Evolutionary conservation across 2,113 vertebrate genomes (phyloP).

Genomic region (Fulica atra): DNA sequence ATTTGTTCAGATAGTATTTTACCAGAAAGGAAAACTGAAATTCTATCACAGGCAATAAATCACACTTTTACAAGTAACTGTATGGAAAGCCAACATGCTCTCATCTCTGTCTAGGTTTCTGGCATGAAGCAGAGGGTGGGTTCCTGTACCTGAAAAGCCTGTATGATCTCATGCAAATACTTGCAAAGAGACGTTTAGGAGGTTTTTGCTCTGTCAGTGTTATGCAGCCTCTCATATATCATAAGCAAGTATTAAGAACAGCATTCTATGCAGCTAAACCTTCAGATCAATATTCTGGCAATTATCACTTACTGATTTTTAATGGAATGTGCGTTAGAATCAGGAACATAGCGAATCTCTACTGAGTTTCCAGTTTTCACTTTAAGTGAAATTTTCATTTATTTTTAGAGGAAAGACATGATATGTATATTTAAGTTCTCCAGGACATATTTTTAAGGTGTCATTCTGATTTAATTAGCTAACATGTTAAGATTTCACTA

Average conservation of each 20-base stretch:
- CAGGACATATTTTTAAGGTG: background rate
- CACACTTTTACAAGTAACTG: background rate
- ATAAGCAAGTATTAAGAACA: background rate
- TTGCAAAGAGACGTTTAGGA: background rate
- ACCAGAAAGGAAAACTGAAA: background rate
- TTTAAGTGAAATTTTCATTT: background rate
- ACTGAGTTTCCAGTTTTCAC: background rate
- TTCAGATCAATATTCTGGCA: background rate
- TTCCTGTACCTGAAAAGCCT: background rate
- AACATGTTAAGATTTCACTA: background rate
- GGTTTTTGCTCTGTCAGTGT: background rate
- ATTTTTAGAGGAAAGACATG: background rate
- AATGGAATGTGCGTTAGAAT: background rate
- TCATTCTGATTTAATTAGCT: conserved; percentile 12
- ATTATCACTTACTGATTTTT: background rate
- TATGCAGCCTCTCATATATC: background rate
- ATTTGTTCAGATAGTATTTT: background rate
- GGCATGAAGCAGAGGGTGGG: background rate
- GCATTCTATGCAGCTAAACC: background rate
- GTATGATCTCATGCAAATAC: background rate
- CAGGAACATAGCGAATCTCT: background rate
- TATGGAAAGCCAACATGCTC: background rate
- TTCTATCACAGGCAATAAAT: background rate
- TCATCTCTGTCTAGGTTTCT: background rate
- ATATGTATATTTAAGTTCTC: background rate